A percentile compares a stretch with the other conserved stretches of the same genome.
Evolutionary conservation across 2,888 invertebrate species (phyloP).

Genomic region (Coleophora deauratella): DNA sequence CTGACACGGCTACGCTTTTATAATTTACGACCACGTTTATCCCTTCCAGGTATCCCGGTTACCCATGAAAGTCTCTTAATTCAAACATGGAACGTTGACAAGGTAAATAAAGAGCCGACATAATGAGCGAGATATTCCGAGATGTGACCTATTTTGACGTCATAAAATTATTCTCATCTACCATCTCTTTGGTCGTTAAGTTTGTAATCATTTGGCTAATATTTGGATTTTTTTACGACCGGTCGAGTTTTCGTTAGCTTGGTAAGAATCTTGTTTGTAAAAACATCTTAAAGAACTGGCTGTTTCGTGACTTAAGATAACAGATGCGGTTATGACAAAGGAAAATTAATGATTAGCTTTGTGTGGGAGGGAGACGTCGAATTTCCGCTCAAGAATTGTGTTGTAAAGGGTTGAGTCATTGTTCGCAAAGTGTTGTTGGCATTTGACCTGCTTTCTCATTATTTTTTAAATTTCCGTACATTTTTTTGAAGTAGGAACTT

Average conservation of each 20-base stretch:
- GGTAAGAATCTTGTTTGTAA: slow-evolving; percentile 14
- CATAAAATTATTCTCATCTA: slow-evolving; percentile 50
- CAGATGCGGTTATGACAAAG: slow-evolving; percentile 15
- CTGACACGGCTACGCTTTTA: slow-evolving; percentile 39
- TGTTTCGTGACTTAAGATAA: slow-evolving; percentile 6
- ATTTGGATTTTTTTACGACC: slow-evolving; percentile 53
- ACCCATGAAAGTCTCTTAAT: slow-evolving; percentile 34
- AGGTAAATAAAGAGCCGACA: slow-evolving; percentile 48
- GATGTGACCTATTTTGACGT: slow-evolving; percentile 54
- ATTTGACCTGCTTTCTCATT: background rate
- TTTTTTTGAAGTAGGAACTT: too few species aligned
- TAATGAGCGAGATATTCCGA: slow-evolving; percentile 34
- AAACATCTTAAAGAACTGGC: slow-evolving; percentile 8
- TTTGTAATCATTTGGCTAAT: slow-evolving; percentile 53
- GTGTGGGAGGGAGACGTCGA: slow-evolving; percentile 8
- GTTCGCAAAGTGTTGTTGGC: slow-evolving; percentile 13
- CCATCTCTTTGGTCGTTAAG: slow-evolving; percentile 34
- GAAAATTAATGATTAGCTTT: slow-evolving; percentile 15
- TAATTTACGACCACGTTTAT: slow-evolving; percentile 51
- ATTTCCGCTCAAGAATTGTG: slow-evolving; percentile 11
- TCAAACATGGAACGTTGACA: slow-evolving; percentile 48
- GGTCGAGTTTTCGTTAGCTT: slow-evolving; percentile 21
- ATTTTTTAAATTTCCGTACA: too few species aligned
- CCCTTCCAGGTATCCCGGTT: slow-evolving; percentile 20
- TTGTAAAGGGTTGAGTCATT: slow-evolving; percentile 16